Evolutionary conservation across 2,888 invertebrate genomes (phyloP), one percentile per base, ranked within the genome.

Genomic region (Penaeus monodon): DNA sequence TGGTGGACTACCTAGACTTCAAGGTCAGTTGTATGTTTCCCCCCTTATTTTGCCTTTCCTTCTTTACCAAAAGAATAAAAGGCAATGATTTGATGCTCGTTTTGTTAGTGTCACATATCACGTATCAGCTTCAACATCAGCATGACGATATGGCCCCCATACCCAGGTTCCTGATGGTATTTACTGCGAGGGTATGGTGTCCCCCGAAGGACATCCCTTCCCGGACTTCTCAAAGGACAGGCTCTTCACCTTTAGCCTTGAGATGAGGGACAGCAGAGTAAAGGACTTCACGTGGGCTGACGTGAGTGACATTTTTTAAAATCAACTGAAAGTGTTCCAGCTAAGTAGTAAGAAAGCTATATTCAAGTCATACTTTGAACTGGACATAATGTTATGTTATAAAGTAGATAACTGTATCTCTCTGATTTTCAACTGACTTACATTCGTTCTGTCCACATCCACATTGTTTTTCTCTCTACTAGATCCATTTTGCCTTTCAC

Each of bases 241-340:
- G 17, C 66, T 86, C 22, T 86, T 86, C 63, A 76, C 86, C 38
- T 86, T 86, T 63, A 86, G 86, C 27, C 57, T 86, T 12, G 86
- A 86, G 49, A 57, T 49, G 44, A 29, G 63, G 49, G 74, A 81
- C 22, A 76, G 76, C 4, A 64, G 27, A 24, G n/a, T 10, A 20
- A 80, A 86, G 14, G 57, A 27, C 49, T 44, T 86, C 81, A 68
- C 68, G 1, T 86, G 86, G 86, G 86, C 86, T 29, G 86, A 86
- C 64, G 86, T 86, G 27, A 86, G 86, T 81, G 24, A 0, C 0
- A 73, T 22, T 74, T 24, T 27, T 24, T 73, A 1, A 12, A 73
- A 20, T 73, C 27, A 73, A 7, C 7, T 73, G 20, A 0, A 33
- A 2, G 7, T 76, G 33, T 38, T 38, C 33, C 33, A 38, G 33